Base-by-base conservation (phyloP, 2,797 vertebrate genomes). In the Oryzias sinensis region DNA sequence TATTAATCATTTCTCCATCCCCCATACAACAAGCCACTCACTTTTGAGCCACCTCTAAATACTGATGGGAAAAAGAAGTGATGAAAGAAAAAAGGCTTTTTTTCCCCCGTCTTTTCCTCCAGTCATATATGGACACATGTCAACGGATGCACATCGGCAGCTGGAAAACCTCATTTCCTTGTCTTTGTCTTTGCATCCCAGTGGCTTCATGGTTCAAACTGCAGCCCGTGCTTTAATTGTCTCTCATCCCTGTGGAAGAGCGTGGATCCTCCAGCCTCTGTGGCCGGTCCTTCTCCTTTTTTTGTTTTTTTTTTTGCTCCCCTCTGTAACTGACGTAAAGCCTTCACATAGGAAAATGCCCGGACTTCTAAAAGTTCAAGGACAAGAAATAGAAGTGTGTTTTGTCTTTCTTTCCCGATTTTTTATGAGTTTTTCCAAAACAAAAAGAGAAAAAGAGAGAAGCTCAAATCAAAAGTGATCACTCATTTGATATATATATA, bases 181-280 rank as follows among this genome's bases (percentile, higher is more conserved):
- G 51, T 17, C n/a, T 53, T 5, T 14, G 50, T 64, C 57, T 42
- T 70, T 66, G 79, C 73, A 53, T 82, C 52, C 56, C 64, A 56
- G 44, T 62, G 76, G 69, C 55, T 68, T 75, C 64, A 68, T n/a
- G 44, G 73, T 81, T 85, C 80, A 81, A 85, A 72, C 77, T 59
- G 62, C 58, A 29, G 55, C 65, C 86, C 67, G 77, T 51, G 62
- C 72, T 75, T 79, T 87, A 89, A 89, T 87, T 89, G 81, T 83
- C 74, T 76, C 80, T 86, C 87, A 89, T 85, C 82, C 79, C 66
- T n/a, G 33, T 49, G 80, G 85, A 88, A 89, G 88, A 88, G 88
- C 85, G 82, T n/a, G 48, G 74, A 68, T 65, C 67, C 77, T 83
- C 76, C 68, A 52, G 56, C 63, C 74, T 61, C 68, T 71, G 53